These are phyloP conservation scores for Lineus longissimus DNA, from an alignment of 1,140 invertebrate genomes.

Conservation along the genomic window DNA sequence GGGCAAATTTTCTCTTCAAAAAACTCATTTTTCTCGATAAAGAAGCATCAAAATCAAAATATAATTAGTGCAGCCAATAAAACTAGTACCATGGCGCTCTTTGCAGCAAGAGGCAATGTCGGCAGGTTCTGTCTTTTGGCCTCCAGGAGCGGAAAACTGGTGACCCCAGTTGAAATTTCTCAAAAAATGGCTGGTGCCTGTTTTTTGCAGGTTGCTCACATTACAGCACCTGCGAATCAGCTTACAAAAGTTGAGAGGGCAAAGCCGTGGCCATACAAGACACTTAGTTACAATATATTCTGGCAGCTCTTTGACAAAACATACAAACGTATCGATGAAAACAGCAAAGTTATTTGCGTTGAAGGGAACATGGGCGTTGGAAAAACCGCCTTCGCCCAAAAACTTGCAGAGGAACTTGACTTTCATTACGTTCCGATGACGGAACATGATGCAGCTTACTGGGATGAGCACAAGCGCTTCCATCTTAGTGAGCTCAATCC, in stretches of 20 bases:
- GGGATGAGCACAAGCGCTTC: background rate
- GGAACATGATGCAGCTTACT: background rate
- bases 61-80: no score
- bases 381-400: background rate
- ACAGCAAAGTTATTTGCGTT: conserved; percentile 4
- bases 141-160: no score
- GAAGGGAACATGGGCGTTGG: background rate
- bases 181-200: no score
- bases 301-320: background rate
- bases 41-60: no score
- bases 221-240: background rate
- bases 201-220: background rate
- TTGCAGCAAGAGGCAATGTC: no score
- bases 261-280: conserved; percentile 1
- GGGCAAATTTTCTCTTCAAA: no score
- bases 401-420: background rate
- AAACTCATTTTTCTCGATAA: no score
- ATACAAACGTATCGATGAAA: background rate
- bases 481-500: background rate
- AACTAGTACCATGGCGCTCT: no score
- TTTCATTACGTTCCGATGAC: conserved; percentile 1
- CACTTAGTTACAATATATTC: background rate
- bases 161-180: no score
- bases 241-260: background rate
- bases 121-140: no score